A percentile compares a stretch with the other conserved stretches of the same genome.
phyloP scores from a whole-genome alignment of 2,113 vertebrate genomes.

The Haemorhous mexicanus region DNA sequence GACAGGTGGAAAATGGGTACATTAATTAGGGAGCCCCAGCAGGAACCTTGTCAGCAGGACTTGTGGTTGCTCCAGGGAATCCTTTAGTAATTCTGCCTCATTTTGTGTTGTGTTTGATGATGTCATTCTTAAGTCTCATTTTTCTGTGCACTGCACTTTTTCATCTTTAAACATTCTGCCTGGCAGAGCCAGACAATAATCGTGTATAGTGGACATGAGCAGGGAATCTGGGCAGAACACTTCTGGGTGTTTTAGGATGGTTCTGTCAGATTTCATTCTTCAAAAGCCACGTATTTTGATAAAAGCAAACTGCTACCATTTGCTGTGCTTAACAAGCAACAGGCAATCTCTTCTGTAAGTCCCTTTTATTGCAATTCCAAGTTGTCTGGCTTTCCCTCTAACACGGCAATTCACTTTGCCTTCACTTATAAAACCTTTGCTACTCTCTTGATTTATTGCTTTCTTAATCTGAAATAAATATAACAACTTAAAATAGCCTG shows the following conservation, averaged over 20 bases:
- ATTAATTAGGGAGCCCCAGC: constrained; percentile 62
- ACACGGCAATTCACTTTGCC: not conserved
- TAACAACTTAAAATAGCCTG: not conserved
- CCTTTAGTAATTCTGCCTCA: constrained; percentile 39
- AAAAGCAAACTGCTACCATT: constrained; percentile 14
- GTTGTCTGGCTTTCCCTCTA: not conserved
- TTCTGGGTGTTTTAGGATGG: not conserved
- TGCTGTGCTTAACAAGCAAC: constrained; percentile 14
- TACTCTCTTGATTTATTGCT: constrained; percentile 8
- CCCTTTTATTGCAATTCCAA: constrained; percentile 19
- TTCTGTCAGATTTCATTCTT: not conserved
- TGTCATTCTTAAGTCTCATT: constrained; percentile 28
- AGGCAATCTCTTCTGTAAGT: not conserved
- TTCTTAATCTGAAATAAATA: constrained; percentile 26
- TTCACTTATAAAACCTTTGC: constrained; percentile 16
- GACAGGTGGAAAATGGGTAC: constrained; percentile 65
- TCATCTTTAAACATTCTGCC: constrained; percentile 14
- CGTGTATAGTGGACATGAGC: not conserved
- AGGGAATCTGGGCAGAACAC: not conserved
- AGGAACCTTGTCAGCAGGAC: constrained; percentile 22
- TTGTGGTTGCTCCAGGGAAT: constrained; percentile 56
- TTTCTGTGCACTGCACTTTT: not conserved
- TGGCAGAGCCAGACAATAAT: not conserved
- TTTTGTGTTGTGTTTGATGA: constrained; percentile 43
- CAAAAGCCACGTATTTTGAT: constrained; percentile 8